Conservation (phyloP, 1,140 invertebrate genomes). For the Leptopilina boulardi region DNA sequence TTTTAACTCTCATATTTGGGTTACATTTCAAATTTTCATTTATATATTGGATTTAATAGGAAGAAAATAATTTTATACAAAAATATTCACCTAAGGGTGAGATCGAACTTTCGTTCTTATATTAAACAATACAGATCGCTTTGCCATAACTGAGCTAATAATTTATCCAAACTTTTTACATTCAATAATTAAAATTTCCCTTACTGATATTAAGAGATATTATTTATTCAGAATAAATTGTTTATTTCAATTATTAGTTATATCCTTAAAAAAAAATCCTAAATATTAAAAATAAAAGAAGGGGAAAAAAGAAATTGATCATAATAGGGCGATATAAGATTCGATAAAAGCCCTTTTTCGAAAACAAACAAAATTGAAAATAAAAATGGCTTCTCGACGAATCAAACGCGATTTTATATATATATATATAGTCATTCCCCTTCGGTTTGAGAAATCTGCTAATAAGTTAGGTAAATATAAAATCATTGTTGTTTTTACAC, state of each 20-base stretch:
- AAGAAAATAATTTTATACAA: too few relatives aligned
- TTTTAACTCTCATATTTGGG: too few relatives aligned
- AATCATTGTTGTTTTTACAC: slow-evolving; percentile 70
- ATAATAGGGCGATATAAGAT: slow-evolving; percentile 42
- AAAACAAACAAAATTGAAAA: slow-evolving; percentile 54
- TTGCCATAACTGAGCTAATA: too few relatives aligned
- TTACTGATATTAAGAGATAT: too few relatives aligned
- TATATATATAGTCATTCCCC: background rate
- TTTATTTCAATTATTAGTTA: background rate
- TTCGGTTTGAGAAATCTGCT: slow-evolving; percentile 58
- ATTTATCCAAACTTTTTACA: too few relatives aligned
- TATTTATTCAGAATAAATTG: too few relatives aligned
- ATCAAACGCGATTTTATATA: slow-evolving; percentile 45
- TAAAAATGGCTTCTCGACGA: slow-evolving; percentile 45
- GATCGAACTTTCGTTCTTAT: too few relatives aligned
- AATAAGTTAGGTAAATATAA: slow-evolving; percentile 70
- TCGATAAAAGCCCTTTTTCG: slow-evolving; percentile 52
- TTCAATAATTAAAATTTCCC: too few relatives aligned
- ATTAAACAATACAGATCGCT: too few relatives aligned
- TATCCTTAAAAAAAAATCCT: background rate
- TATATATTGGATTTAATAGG: too few relatives aligned
- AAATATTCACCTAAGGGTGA: too few relatives aligned
- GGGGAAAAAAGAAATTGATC: background rate
- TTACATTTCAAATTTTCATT: too few relatives aligned
- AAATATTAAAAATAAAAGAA: background rate